Conservation (phyloP, 2,888 invertebrate species). For the Anodontia alba region DNA sequence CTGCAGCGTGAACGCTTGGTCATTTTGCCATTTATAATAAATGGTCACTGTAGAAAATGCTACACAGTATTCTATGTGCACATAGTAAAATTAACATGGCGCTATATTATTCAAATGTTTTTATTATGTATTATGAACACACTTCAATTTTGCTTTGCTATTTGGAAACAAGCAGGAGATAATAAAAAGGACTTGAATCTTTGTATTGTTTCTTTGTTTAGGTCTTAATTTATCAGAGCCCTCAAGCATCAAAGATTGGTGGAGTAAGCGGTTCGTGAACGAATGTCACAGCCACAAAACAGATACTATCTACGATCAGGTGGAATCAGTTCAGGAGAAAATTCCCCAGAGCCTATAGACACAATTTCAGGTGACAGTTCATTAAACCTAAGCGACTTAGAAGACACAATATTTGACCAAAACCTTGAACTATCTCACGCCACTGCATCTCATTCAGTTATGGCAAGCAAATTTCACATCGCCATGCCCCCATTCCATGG, state of each 20-base stretch:
- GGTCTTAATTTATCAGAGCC: too few relatives aligned
- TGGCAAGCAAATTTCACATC: neutral
- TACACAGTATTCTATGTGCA: too few relatives aligned
- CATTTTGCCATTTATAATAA: too few relatives aligned
- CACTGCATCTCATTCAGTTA: neutral
- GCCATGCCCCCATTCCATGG: constrained; percentile 11
- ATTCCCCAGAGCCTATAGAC: neutral
- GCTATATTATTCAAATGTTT: too few relatives aligned
- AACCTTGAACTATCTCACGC: neutral
- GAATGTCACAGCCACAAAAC: neutral
- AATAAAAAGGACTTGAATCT: too few relatives aligned
- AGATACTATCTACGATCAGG: neutral
- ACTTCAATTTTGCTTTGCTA: too few relatives aligned
- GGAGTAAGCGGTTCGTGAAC: neutral
- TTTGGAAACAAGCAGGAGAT: too few relatives aligned
- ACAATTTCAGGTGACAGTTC: neutral
- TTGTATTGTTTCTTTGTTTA: too few relatives aligned
- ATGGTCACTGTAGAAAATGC: too few relatives aligned
- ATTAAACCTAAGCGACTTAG: neutral
- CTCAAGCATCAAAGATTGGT: constrained; percentile 10
- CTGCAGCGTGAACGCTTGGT: too few relatives aligned
- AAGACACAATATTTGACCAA: neutral
- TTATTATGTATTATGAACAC: too few relatives aligned
- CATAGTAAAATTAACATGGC: too few relatives aligned
- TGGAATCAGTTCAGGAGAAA: neutral